Evolutionary conservation across 1,140 invertebrate species (phyloP), one percentile per base, ranked within the genome.

Genomic region (Diachasma alloeum): DNA sequence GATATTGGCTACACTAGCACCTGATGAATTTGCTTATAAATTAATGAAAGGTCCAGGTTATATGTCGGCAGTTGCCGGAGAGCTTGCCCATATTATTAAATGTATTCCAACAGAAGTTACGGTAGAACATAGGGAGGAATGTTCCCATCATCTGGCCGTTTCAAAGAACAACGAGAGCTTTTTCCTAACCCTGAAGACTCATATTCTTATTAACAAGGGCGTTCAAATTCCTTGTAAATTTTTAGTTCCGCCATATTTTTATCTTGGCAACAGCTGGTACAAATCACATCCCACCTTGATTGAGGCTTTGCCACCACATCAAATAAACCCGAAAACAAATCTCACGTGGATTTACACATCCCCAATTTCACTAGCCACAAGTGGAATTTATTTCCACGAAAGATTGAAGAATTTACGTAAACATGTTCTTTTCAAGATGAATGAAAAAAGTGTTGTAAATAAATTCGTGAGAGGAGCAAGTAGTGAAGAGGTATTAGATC

Each of bases 21-120:
- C 78, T 4, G 74, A 79, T 37, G 78, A 76, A 69, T 79, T 79
- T 46, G 75, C 72, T 1, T 77, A 80, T n/a, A n/a, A n/a, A n/a
- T n/a, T n/a, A n/a, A n/a, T n/a, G n/a, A n/a, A n/a, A n/a, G n/a
- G n/a, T n/a, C n/a, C n/a, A n/a, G n/a, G n/a, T n/a, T n/a, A n/a
- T n/a, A n/a, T n/a, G n/a, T n/a, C n/a, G n/a, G n/a, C 42, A 37
- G 24, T 80, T 53, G 37, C 79, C 13, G 79, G 75, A 22, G 79
- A 80, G 75, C 56, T 76, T 0, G 59, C 67, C 6, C 73, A 75
- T n/a, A 73, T 80, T 19, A 44, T 75, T 4, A 74, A 78, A 71
- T 78, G 77, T 19, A 63, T 78, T n/a, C 72, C 77, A 2, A 73
- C 75, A 1, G 73, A 78, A 10, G 69, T 75, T 8, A 46, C 8